These are phyloP conservation scores for Piprites chloris DNA, from an alignment of 2,113 vertebrate genomes.

Conservation along the genomic window DNA sequence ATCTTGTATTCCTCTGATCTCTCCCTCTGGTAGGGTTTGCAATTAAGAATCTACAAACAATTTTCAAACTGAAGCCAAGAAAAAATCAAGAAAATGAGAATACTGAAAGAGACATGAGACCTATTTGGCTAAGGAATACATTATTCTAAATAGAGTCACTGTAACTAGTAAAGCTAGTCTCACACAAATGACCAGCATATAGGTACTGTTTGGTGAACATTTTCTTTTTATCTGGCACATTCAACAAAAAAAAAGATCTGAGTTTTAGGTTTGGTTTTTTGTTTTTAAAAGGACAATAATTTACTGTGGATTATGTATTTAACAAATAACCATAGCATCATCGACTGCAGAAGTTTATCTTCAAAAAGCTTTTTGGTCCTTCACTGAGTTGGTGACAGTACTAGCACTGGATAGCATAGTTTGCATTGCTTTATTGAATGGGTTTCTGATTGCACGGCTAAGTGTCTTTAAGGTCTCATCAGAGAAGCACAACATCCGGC, in stretches of 20 bases:
- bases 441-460: not conserved
- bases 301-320: not conserved
- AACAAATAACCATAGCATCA: not conserved
- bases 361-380: not conserved
- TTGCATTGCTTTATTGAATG: not conserved
- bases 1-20: not conserved
- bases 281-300: not conserved
- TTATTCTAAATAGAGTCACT: not conserved
- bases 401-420: not conserved
- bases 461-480: not conserved
- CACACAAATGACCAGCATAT: not conserved
- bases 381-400: not conserved
- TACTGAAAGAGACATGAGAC: not conserved
- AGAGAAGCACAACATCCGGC: not conserved
- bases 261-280: not conserved
- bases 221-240: not conserved
- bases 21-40: not conserved
- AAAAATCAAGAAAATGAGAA: not conserved
- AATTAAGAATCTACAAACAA: constrained; percentile 25
- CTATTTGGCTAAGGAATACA: not conserved
- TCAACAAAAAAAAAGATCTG: not conserved
- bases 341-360: not conserved
- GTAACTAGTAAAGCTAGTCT: not conserved
- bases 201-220: not conserved
- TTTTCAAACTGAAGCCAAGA: not conserved